These are phyloP conservation scores for Chlorocebus sabaeus DNA, from an alignment of 2,113 vertebrate species.

Conservation along the genomic window DNA sequence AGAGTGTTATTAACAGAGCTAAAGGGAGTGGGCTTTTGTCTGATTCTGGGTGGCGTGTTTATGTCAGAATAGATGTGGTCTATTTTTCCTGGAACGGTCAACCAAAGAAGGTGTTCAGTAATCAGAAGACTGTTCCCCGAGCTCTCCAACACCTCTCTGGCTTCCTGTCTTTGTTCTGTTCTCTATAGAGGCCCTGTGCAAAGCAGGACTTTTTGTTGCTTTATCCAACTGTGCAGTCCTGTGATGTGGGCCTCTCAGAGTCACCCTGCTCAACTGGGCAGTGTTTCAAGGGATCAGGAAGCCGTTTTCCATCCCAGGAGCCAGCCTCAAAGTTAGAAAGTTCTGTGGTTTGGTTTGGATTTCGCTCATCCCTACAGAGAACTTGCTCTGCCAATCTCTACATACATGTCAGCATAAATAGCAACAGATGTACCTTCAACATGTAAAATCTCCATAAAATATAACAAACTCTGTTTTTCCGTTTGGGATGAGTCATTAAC, in stretches of 20 bases:
- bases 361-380: slow-evolving; percentile 86
- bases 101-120: background rate
- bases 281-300: slow-evolving; percentile 80
- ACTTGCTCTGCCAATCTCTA: slow-evolving; percentile 87
- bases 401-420: slow-evolving; percentile 89
- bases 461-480: slow-evolving; percentile 85
- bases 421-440: slow-evolving; percentile 89
- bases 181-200: background rate
- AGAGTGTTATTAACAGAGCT: background rate
- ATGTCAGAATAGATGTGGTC: background rate
- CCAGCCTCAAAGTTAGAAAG: slow-evolving; percentile 83
- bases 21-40: background rate
- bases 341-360: slow-evolving; percentile 89
- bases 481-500: slow-evolving; percentile 88
- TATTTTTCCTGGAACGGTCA: background rate
- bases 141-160: background rate
- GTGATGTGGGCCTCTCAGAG: slow-evolving; percentile 55
- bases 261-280: slow-evolving; percentile 80
- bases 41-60: background rate
- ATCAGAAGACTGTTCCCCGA: background rate
- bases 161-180: background rate
- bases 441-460: slow-evolving; percentile 86
- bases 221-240: slow-evolving; percentile 28
- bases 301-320: slow-evolving; percentile 81
- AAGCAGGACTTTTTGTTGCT: background rate